Conservation (phyloP, 2,113 vertebrate genomes). For the Melanotaenia duboulayi region DNA sequence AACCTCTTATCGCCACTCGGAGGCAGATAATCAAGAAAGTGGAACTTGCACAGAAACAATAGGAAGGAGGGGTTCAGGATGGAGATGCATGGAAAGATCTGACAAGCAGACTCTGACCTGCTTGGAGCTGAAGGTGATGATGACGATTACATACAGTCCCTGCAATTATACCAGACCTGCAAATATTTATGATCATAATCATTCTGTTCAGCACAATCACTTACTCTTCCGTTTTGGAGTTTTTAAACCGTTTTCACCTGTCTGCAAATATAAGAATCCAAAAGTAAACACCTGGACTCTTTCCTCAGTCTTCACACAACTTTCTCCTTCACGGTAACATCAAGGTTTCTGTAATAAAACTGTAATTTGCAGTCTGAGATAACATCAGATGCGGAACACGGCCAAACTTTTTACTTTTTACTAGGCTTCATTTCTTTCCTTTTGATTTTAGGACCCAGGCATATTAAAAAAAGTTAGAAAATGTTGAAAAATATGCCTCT, state of each 20-base stretch:
- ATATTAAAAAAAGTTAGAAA: neutral
- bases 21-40: too few species aligned
- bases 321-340: neutral
- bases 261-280: neutral
- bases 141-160: neutral
- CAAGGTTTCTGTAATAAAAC: too few species aligned
- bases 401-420: neutral
- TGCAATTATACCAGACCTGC: neutral
- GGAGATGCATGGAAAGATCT: neutral
- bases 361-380: neutral
- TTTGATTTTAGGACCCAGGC: neutral
- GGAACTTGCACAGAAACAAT: too few species aligned
- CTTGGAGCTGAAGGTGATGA: too few species aligned
- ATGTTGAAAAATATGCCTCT: neutral
- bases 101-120: neutral
- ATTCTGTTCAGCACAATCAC: neutral
- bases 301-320: neutral
- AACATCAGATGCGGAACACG: too few species aligned
- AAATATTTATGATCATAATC: neutral
- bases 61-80: neutral
- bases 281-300: neutral
- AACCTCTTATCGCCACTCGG: too few species aligned
- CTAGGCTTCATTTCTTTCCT: neutral
- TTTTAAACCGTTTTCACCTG: neutral
- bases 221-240: too few species aligned